Conservation (phyloP, 2,113 vertebrate species). For the Neoarius graeffei region DNA sequence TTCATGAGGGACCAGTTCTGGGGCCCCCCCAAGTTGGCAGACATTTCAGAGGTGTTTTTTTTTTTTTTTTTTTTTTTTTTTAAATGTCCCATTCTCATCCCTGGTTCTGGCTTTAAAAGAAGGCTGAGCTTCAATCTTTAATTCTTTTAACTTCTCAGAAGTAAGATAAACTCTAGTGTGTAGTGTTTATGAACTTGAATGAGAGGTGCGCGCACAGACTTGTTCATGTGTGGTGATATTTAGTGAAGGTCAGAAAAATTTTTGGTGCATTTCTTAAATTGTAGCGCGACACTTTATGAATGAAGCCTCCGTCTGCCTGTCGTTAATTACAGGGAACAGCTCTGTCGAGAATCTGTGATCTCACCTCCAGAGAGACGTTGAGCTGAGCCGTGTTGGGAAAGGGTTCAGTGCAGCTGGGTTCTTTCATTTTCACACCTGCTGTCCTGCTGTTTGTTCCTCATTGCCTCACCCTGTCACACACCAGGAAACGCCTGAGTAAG, state of each 20-base stretch:
- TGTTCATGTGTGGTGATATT: not conserved
- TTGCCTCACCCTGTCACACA: not conserved
- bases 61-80: too few species aligned
- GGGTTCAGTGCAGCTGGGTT: not conserved
- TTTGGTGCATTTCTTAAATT: not conserved
- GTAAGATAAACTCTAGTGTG: not conserved
- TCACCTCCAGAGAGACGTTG: not conserved
- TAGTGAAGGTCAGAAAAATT: not conserved
- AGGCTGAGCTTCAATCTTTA: not conserved
- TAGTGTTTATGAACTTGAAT: not conserved
- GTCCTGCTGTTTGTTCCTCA: slow-evolving; percentile 11
- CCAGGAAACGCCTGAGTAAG: not conserved
- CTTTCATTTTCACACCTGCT: slow-evolving; percentile 3
- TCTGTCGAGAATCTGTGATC: not conserved
- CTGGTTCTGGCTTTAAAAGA: not conserved
- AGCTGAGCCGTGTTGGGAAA: not conserved
- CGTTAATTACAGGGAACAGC: not conserved
- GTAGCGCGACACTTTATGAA: not conserved
- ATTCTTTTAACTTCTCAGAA: not conserved
- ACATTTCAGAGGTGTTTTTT: too few species aligned
- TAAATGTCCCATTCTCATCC: too few species aligned
- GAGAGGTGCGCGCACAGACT: not conserved
- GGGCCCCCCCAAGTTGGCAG: too few species aligned
- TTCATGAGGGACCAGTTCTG: too few species aligned
- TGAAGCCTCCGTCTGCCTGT: not conserved